phyloP scores from a whole-genome alignment of 1,140 invertebrate species.

The Aphelinus atriplicis region DNA sequence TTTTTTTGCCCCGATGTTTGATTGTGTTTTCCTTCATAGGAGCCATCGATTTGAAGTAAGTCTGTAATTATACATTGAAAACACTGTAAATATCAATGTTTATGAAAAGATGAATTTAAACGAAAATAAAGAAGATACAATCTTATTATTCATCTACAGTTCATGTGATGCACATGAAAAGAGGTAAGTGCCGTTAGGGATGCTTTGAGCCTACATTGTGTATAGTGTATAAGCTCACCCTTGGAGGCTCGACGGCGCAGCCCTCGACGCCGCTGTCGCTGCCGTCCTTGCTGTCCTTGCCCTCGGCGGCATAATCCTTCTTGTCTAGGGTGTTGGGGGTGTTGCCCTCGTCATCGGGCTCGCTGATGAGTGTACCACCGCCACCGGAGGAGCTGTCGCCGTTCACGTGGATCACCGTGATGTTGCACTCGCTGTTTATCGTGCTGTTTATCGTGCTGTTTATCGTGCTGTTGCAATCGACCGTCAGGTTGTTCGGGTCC shows the following conservation, averaged over 20 bases:
- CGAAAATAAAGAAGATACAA: conserved; percentile 1
- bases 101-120: conserved; percentile 44
- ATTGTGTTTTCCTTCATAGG: no score
- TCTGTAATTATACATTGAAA: no score
- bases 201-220: background rate
- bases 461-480: conserved; percentile 18
- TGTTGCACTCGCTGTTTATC: conserved; percentile 58
- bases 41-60: no score
- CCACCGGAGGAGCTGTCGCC: background rate
- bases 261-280: conserved; percentile 83
- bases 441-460: conserved; percentile 39
- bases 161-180: no score
- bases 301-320: conserved; percentile 51
- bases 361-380: background rate
- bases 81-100: no score
- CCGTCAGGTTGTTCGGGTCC: conserved; percentile 1
- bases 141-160: background rate
- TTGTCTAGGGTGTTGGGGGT: conserved; percentile 40
- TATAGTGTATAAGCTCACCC: conserved; percentile 43
- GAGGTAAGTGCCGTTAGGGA: no score
- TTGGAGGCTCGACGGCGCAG: conserved; percentile 65
- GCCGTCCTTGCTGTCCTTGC: conserved; percentile 70
- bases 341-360: conserved; percentile 7
- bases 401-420: conserved; percentile 59
- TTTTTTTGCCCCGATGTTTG: no score